These are phyloP conservation scores for Phortica okadai DNA, from an alignment of 2,888 invertebrate species.

Conservation along the genomic window DNA sequence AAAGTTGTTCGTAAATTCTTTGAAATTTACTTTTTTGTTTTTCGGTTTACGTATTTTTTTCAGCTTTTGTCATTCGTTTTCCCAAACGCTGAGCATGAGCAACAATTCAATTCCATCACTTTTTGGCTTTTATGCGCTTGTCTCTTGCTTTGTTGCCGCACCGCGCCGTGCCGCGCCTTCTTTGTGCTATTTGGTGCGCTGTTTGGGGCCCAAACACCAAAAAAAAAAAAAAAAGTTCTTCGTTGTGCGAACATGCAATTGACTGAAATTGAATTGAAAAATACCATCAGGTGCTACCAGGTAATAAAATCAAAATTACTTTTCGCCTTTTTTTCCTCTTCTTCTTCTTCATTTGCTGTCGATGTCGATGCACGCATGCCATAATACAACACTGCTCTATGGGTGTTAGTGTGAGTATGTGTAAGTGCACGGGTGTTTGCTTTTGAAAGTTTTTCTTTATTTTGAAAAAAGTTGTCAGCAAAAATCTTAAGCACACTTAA, in stretches of 20 bases:
- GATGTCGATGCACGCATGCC: slow-evolving; percentile 1
- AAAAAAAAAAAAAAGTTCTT: slow-evolving; percentile 48
- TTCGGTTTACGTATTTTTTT: background rate
- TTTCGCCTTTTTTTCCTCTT: slow-evolving; percentile 42
- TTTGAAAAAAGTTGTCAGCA: slow-evolving; percentile 59
- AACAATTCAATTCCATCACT: slow-evolving; percentile 29
- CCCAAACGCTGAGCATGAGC: slow-evolving; percentile 6
- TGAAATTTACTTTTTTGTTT: background rate
- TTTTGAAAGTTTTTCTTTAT: slow-evolving; percentile 1
- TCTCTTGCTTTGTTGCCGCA: too few species aligned
- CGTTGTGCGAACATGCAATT: slow-evolving; percentile 51
- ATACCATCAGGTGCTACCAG: slow-evolving; percentile 66
- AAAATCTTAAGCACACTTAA: slow-evolving; percentile 61
- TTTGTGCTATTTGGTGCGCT: background rate
- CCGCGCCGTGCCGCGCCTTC: background rate
- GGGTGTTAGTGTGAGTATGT: background rate
- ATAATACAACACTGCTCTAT: background rate
- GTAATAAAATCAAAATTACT: slow-evolving; percentile 71
- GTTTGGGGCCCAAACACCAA: background rate
- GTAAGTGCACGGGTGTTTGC: background rate
- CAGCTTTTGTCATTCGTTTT: background rate
- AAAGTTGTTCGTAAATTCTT: background rate
- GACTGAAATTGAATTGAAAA: slow-evolving; percentile 62
- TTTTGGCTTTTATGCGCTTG: slow-evolving; percentile 39
- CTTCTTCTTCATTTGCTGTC: background rate